Evolutionary conservation across 2,113 vertebrate genomes (phyloP).

Genomic region (Ia io): DNA sequence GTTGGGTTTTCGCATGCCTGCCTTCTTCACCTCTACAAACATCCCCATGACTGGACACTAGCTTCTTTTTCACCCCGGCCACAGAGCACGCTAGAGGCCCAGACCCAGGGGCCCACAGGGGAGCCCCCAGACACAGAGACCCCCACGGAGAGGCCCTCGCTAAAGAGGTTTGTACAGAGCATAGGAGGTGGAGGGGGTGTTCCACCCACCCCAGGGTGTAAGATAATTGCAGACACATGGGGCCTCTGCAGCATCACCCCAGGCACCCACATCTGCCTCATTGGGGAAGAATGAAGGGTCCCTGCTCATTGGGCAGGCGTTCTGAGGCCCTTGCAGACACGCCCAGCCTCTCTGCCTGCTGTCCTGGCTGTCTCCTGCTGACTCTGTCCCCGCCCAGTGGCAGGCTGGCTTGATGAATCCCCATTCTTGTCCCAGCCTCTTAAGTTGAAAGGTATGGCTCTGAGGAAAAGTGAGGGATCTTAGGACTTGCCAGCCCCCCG

Average conservation of each 20-base stretch:
- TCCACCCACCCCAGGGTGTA: too few relatives aligned
- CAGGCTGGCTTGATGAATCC: background rate
- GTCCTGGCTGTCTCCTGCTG: background rate
- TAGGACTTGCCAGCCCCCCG: background rate
- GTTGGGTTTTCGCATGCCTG: background rate
- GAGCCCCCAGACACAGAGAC: background rate
- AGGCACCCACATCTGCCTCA: slow-evolving; percentile 64
- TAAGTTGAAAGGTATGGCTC: background rate
- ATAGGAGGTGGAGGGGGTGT: background rate
- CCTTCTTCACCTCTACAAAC: background rate
- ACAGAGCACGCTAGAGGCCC: background rate
- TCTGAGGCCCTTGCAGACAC: slow-evolving; percentile 52
- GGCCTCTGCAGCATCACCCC: background rate
- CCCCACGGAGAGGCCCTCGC: background rate
- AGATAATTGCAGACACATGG: slow-evolving; percentile 21
- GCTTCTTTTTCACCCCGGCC: background rate
- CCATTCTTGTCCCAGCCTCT: background rate
- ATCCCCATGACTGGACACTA: background rate
- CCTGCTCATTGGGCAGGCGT: slow-evolving; percentile 60
- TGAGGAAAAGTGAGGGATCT: background rate
- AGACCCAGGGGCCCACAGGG: background rate
- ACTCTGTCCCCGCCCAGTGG: background rate
- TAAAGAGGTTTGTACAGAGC: background rate
- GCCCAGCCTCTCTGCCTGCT: background rate
- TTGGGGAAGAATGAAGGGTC: slow-evolving; percentile 74